These are phyloP conservation scores for Drosophila monieri DNA, from an alignment of 2,888 invertebrate genomes.

Conservation along the genomic window DNA sequence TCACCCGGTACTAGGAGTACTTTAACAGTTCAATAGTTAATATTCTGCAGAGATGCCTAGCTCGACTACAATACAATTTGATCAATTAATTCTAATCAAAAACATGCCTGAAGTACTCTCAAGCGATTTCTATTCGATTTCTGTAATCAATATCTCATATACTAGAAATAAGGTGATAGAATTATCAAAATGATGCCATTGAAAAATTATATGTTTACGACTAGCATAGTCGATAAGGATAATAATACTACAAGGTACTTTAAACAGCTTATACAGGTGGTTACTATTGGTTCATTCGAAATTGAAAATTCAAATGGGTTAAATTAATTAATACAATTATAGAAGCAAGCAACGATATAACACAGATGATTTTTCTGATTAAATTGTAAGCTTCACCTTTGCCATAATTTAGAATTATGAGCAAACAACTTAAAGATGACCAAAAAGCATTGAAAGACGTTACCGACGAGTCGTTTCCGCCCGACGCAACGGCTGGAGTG, in stretches of 20 bases:
- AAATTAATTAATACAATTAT: too few relatives aligned
- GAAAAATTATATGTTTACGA: neutral
- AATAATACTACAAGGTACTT: neutral
- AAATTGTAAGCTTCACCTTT: neutral
- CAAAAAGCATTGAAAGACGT: constrained; percentile 31
- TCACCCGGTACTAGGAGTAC: too few relatives aligned
- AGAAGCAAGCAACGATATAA: too few relatives aligned
- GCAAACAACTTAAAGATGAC: constrained; percentile 23
- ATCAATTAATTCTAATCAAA: too few relatives aligned
- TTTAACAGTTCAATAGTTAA: too few relatives aligned
- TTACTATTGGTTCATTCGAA: neutral
- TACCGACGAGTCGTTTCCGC: neutral
- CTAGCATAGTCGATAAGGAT: neutral
- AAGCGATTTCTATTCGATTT: neutral
- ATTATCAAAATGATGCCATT: neutral
- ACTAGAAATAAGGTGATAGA: neutral
- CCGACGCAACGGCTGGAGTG: constrained; percentile 36
- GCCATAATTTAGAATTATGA: neutral
- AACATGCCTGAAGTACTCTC: too few relatives aligned
- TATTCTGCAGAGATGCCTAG: too few relatives aligned
- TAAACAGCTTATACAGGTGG: too few relatives aligned
- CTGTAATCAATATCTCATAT: neutral
- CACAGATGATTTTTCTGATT: neutral
- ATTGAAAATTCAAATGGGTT: too few relatives aligned
- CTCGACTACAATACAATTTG: too few relatives aligned